Evolutionary conservation across 1,140 invertebrate genomes (phyloP).

Genomic region (Uloborus diversus): DNA sequence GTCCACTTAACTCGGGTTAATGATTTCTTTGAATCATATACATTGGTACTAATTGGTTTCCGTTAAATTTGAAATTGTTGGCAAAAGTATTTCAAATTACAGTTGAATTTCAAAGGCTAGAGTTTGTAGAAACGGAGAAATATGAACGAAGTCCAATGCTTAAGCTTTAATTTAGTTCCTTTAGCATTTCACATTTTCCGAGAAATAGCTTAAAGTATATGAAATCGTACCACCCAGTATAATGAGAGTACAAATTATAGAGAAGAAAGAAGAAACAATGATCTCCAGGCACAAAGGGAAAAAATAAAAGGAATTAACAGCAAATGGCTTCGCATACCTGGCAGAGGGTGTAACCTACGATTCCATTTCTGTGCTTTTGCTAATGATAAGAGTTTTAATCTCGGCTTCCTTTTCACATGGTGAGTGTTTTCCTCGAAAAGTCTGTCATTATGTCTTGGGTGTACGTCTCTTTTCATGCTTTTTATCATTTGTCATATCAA

Average conservation of each 20-base stretch:
- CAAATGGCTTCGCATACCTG: background rate
- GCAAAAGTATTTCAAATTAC: no score
- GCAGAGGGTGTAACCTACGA: constrained; percentile 17
- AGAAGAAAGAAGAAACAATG: background rate
- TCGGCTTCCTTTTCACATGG: constrained; percentile 7
- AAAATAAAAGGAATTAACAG: background rate
- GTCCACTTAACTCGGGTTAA: no score
- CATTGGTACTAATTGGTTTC: no score
- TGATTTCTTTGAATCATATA: no score
- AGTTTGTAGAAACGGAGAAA: no score
- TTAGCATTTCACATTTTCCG: background rate
- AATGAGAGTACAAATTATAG: constrained; percentile 7
- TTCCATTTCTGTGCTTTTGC: constrained; percentile 9
- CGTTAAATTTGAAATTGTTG: no score
- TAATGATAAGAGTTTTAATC: constrained; percentile 35
- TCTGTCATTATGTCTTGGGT: constrained; percentile 23
- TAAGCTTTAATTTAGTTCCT: no score
- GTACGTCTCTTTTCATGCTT: background rate
- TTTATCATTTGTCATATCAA: no score
- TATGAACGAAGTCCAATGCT: no score
- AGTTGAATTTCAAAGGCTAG: no score
- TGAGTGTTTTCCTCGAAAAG: background rate
- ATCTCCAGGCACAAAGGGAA: no score
- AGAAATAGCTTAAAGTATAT: background rate
- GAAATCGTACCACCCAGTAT: background rate